These are phyloP conservation scores for Colaptes auratus DNA, from an alignment of 2,113 vertebrate genomes.

Conservation along the genomic window DNA sequence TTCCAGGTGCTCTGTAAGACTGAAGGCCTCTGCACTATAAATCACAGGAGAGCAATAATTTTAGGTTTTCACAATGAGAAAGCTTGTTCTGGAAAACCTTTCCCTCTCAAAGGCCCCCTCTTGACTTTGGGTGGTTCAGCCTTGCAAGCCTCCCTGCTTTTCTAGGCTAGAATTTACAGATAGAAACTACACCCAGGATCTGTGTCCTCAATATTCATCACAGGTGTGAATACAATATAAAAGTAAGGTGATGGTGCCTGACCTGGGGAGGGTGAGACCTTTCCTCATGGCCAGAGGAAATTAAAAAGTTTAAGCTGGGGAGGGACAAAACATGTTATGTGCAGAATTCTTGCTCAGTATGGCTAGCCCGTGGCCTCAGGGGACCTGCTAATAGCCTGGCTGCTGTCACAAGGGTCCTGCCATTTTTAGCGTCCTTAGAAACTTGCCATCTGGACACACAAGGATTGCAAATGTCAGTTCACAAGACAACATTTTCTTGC, in stretches of 20 bases:
- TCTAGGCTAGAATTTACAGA: not conserved
- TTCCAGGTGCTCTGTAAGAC: conserved; percentile 8
- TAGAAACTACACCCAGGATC: not conserved
- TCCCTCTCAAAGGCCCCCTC: not conserved
- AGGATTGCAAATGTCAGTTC: not conserved
- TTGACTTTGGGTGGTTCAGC: not conserved
- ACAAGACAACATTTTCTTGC: not conserved
- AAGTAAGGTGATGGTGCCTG: not conserved
- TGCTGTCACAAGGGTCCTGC: not conserved
- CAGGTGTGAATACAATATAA: not conserved
- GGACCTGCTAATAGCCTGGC: not conserved
- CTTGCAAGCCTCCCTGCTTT: not conserved
- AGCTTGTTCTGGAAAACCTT: conserved; percentile 23
- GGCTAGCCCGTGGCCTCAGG: not conserved
- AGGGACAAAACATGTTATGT: not conserved
- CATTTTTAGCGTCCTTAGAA: not conserved
- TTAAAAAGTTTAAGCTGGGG: not conserved
- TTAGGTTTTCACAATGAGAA: conserved; percentile 22
- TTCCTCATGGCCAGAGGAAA: conserved; percentile 1
- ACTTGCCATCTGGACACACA: not conserved
- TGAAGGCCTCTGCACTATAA: conserved; percentile 25
- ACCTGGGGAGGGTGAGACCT: not conserved
- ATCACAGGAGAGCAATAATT: conserved; percentile 44
- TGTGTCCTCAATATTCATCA: not conserved
- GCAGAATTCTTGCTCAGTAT: not conserved